Base-by-base conservation (phyloP, 2,797 vertebrate species). In the Muscicapa comitata region DNA sequence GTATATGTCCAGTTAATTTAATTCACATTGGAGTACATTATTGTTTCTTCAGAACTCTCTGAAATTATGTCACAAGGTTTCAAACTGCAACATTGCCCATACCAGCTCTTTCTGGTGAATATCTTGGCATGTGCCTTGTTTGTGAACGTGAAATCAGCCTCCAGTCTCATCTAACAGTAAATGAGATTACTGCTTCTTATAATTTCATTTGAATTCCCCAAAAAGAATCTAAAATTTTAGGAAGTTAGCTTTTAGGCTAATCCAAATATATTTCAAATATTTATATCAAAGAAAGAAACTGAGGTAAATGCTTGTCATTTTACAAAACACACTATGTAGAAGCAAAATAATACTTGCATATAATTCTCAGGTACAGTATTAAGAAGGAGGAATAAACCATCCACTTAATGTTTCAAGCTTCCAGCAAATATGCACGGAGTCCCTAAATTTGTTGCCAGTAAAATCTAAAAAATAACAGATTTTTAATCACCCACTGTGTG, bases 1-100 rank as follows among this genome's bases (percentile, higher is more conserved):
- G 54, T 59, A 35, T 84, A 76, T 68, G 63, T 96, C 85, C 86
- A 84, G 79, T 94, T 97, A 90, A 94, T 97, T 97, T 97, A 96
- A 96, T 85, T 94, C 79, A 91, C 65, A 77, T 66, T 95, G 72
- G 70, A 92, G 33, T 67, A 72, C 43, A 47, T 94, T 91, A 95
- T 58, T 71, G 26, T 85, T 97, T 94, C 58, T 82, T 82, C 86
- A 65, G 37, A 25, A 85, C 76, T 86, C 42, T 75, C 45, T 79
- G 75, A 91, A 86, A 84, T 82, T 21, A 37, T 35, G 6, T 82
- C 81, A 8, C 37, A 74, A 81, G 47, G 10, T 62, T 96, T 95
- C 73, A 83, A 91, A 55, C 9, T 53, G n/a, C 21, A 11, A 65
- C 18, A 79, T 33, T 86, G 40, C 7, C 29, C 37, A 26, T 67